Percentiles rank a stretch among this genome's conserved stretches.
These are phyloP conservation scores for Orthonyx spaldingii DNA, from an alignment of 2,113 vertebrate genomes.

Conservation along the genomic window DNA sequence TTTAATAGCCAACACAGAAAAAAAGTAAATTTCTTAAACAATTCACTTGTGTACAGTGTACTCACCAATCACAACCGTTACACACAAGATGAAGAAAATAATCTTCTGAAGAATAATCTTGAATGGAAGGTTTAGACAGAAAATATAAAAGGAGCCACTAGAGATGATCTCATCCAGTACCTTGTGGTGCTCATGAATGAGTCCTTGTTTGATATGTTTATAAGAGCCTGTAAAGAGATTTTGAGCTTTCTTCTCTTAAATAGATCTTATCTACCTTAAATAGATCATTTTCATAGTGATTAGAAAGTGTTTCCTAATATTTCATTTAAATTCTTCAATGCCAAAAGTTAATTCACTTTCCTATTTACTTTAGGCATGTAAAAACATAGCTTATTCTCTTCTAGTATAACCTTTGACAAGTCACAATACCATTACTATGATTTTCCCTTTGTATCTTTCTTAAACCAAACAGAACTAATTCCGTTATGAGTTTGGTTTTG, in stretches of 20 bases:
- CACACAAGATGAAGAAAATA: background rate
- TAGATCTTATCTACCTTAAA: background rate
- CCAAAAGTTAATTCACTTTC: background rate
- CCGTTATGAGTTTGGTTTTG: background rate
- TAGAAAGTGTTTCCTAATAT: background rate
- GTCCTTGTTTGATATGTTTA: background rate
- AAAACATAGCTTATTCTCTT: background rate
- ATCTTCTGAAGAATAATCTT: background rate
- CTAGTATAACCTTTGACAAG: background rate
- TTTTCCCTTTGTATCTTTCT: background rate
- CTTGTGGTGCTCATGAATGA: background rate
- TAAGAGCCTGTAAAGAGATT: background rate
- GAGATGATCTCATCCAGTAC: background rate
- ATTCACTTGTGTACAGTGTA: background rate
- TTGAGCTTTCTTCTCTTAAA: background rate
- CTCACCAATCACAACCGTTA: background rate
- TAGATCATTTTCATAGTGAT: background rate
- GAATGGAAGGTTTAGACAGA: background rate
- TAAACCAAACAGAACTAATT: background rate
- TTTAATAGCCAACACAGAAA: background rate
- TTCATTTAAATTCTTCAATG: background rate
- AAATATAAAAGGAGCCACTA: background rate
- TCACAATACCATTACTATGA: background rate
- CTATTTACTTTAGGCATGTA: background rate
- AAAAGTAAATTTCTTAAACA: background rate